Percentiles rank a stretch among this genome's conserved stretches.
phyloP scores from a whole-genome alignment of 1,140 invertebrate species.

The Ericerus pela region DNA sequence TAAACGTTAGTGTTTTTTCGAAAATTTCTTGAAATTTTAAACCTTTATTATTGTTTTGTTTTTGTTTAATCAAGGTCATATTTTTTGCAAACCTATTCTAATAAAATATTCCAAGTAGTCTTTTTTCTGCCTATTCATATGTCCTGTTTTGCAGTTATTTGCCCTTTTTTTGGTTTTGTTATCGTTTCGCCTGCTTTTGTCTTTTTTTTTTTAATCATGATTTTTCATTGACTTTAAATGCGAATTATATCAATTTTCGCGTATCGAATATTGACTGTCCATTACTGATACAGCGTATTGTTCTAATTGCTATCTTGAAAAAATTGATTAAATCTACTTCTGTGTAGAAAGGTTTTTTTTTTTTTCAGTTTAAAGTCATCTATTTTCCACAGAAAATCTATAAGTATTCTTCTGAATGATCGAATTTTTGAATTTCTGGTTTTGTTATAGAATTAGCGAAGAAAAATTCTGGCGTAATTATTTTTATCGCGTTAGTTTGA shows the following conservation, averaged over 20 bases:
- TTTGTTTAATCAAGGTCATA: not conserved
- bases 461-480: slow-evolving; percentile 99
- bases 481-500: slow-evolving; percentile 95
- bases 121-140: not conserved
- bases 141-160: not conserved
- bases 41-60: not conserved
- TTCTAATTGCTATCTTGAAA: not conserved
- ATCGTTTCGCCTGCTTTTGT: not conserved
- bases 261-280: too few relatives aligned
- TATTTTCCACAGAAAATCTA: not conserved
- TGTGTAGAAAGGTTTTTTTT: not conserved
- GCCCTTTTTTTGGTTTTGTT: not conserved
- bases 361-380: not conserved
- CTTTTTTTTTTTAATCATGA: not conserved
- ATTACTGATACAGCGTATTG: not conserved
- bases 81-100: not conserved
- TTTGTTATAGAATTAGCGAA: slow-evolving; percentile 76
- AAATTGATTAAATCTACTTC: not conserved
- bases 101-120: not conserved
- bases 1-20: not conserved
- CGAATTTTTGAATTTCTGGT: too few relatives aligned
- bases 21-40: not conserved
- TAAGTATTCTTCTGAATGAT: too few relatives aligned
- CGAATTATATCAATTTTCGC: too few relatives aligned
- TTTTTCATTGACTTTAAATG: not conserved